A percentile compares a stretch with the other conserved stretches of the same genome.
These are phyloP conservation scores for Lissonota sp. DNA, from an alignment of 2,888 invertebrate genomes.

Conservation along the genomic window DNA sequence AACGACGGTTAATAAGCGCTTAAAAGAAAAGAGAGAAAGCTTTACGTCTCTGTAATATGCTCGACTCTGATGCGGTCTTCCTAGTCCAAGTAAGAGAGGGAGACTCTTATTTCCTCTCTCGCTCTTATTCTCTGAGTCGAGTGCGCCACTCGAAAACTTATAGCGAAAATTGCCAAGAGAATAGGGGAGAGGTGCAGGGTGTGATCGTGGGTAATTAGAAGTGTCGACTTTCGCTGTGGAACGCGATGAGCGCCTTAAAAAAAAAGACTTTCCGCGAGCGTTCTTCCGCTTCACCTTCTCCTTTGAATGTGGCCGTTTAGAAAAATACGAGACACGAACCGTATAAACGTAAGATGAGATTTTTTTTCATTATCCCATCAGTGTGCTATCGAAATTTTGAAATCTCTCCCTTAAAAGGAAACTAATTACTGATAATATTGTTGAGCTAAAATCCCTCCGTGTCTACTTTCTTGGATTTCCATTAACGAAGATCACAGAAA, in stretches of 20 bases:
- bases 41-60: constrained; percentile 31
- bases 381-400: too few species aligned
- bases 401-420: too few species aligned
- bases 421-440: too few species aligned
- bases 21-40: constrained; percentile 42
- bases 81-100: constrained; percentile 11
- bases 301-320: not conserved
- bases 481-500: too few species aligned
- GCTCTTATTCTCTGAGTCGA: constrained; percentile 23
- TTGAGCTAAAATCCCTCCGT: too few species aligned
- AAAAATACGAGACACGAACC: too few species aligned
- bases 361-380: too few species aligned
- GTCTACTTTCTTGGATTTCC: too few species aligned
- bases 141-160: constrained; percentile 49
- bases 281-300: not conserved
- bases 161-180: constrained; percentile 13
- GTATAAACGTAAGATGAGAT: too few species aligned
- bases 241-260: not conserved
- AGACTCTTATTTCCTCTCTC: not conserved
- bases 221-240: constrained; percentile 47
- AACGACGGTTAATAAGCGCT: constrained; percentile 65
- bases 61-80: not conserved
- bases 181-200: constrained; percentile 2
- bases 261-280: not conserved
- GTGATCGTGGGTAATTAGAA: constrained; percentile 49